Evolutionary conservation across 2,113 vertebrate species (phyloP), one percentile per base, ranked within the genome.

Genomic region (Pangasianodon gigas): DNA sequence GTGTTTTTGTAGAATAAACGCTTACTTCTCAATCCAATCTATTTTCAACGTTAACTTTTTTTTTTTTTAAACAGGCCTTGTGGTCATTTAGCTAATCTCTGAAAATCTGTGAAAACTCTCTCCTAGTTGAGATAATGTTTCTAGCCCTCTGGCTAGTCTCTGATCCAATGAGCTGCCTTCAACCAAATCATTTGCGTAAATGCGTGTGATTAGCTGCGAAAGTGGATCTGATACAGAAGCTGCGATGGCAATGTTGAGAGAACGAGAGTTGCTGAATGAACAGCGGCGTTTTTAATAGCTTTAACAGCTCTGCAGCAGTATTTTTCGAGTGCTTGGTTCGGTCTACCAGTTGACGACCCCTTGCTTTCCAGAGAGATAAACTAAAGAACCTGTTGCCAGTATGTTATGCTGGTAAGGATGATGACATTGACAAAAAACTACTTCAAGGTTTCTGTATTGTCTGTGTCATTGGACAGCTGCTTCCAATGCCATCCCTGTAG

Each of bases 401-500:
- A 16, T 37, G 67, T 13, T 14, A 16, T 69, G 67, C 1, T 37
- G 69, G 32, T 41, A 19, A 41, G 8, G 6, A 44, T 37, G n/a
- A 69, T 69, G 54, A 56, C 4, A 0, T 5, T 19, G 4, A 56
- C 16, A 3, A 19, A n/a, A n/a, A n/a, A n/a, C 67, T 44, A 7
- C 48, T 6, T 80, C 3, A 56, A 54, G 6, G 51, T 51, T 51
- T 81, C 1, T 65, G 48, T 82, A 16, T 58, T 82, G n/a, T 82
- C 51, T 41, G 9, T 60, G 37, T 87, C 52, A 86, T 2, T 58
- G 0, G 85, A 85, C 94, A 96, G 95, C 91, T 84, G 89, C 74
- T 7, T 79, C 92, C 62, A 69, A 89, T 46, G 84, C 51, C 87
- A 80, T 79, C 1, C 58, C 89, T 52, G 90, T 91, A 89, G 88